Evolutionary conservation across 2,797 vertebrate genomes (phyloP).

Genomic region (Botia kubotai): DNA sequence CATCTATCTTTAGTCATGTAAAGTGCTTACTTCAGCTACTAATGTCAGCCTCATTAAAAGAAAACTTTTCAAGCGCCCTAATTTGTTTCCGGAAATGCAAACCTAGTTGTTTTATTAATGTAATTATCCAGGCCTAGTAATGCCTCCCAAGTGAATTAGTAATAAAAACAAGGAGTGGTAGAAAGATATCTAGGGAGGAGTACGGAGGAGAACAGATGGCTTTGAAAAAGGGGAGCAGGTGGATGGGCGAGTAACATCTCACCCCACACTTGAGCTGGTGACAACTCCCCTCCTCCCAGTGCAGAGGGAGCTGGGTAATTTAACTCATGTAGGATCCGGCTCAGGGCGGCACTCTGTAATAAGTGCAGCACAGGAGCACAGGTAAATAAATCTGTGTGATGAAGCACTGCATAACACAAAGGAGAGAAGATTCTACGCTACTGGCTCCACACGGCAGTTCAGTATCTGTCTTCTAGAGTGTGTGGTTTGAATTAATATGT

Average conservation of each 20-base stretch:
- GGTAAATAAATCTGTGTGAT: constrained; percentile 57
- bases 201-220: constrained; percentile 51
- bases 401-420: constrained; percentile 27
- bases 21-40: background rate
- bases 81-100: constrained; percentile 7
- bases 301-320: constrained; percentile 46
- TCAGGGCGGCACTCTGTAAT: constrained; percentile 36
- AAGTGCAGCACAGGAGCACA: constrained; percentile 27
- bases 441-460: background rate
- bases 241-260: constrained; percentile 49
- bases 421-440: constrained; percentile 9
- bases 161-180: constrained; percentile 11
- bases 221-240: constrained; percentile 47
- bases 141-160: constrained; percentile 29
- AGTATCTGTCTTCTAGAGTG: background rate
- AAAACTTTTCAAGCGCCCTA: background rate
- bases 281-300: constrained; percentile 43
- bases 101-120: constrained; percentile 18
- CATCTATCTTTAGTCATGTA: background rate
- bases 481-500: constrained; percentile 1
- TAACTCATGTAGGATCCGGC: constrained; percentile 22
- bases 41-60: background rate
- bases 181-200: constrained; percentile 28
- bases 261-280: constrained; percentile 22
- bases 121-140: background rate